These are phyloP conservation scores for Drosophila sp. DNA, from an alignment of 1,140 invertebrate species.

Conservation along the genomic window DNA sequence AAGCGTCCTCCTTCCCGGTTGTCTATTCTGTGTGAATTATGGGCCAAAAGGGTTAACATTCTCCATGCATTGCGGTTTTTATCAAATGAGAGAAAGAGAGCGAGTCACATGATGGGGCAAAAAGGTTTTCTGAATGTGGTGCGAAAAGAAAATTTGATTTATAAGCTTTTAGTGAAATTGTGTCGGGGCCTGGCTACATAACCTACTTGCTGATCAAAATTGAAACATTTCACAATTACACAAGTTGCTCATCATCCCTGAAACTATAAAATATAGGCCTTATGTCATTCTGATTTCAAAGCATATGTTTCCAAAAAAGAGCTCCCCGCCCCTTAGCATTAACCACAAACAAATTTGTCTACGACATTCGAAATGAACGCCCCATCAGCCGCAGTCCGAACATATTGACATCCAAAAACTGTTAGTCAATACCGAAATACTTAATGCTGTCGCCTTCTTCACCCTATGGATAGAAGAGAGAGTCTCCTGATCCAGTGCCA, in stretches of 20 bases:
- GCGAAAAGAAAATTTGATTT: conserved; percentile 74
- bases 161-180: conserved; percentile 24
- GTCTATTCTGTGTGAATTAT: conserved; percentile 68
- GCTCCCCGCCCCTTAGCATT: conserved; percentile 13
- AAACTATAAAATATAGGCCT: neutral
- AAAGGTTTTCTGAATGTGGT: conserved; percentile 57
- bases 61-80: conserved; percentile 36
- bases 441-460: conserved; percentile 18
- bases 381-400: conserved; percentile 43
- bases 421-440: conserved; percentile 61
- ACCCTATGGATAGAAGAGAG: neutral
- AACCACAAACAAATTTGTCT: conserved; percentile 80
- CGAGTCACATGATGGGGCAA: conserved; percentile 28
- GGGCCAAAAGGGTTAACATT: conserved; percentile 44
- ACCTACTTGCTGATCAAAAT: neutral
- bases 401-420: conserved; percentile 71
- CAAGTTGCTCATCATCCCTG: neutral
- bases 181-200: neutral
- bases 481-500: conserved; percentile 20
- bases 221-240: neutral
- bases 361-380: conserved; percentile 65
- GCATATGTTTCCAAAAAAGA: conserved; percentile 53
- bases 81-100: conserved; percentile 17
- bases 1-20: conserved; percentile 8
- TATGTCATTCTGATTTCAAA: conserved; percentile 22